Conservation (phyloP, 2,113 vertebrate species). For the Uria lomvia region DNA sequence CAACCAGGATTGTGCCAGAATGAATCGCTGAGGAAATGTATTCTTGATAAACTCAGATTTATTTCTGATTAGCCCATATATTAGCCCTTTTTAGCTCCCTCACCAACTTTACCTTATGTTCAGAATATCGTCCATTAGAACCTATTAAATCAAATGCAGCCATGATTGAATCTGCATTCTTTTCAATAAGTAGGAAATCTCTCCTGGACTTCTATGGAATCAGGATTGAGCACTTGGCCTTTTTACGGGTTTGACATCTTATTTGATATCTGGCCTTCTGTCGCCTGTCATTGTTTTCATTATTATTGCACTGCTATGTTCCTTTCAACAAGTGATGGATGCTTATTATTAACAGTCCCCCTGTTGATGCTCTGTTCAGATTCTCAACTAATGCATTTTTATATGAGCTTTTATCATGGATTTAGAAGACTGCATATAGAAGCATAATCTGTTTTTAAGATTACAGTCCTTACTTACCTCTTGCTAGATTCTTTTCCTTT, state of each 20-base stretch:
- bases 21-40: neutral
- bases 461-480: neutral
- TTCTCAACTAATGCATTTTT: slow-evolving; percentile 22
- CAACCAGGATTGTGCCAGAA: neutral
- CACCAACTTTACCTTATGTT: neutral
- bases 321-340: slow-evolving; percentile 44
- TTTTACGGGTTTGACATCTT: slow-evolving; percentile 13
- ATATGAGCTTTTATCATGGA: neutral
- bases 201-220: neutral
- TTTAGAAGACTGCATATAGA: neutral
- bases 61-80: neutral
- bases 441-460: neutral
- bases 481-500: neutral
- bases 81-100: neutral
- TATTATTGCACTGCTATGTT: neutral
- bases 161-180: neutral
- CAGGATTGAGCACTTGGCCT: neutral
- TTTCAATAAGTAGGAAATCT: neutral
- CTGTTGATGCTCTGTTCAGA: neutral
- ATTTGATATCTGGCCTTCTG: slow-evolving; percentile 10
- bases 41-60: neutral
- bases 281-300: slow-evolving; percentile 24
- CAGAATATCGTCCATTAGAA: neutral
- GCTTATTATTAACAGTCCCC: neutral
- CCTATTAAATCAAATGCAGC: neutral